These are phyloP conservation scores for Drosophila ironensis DNA, from an alignment of 1,140 invertebrate species.

Conservation along the genomic window DNA sequence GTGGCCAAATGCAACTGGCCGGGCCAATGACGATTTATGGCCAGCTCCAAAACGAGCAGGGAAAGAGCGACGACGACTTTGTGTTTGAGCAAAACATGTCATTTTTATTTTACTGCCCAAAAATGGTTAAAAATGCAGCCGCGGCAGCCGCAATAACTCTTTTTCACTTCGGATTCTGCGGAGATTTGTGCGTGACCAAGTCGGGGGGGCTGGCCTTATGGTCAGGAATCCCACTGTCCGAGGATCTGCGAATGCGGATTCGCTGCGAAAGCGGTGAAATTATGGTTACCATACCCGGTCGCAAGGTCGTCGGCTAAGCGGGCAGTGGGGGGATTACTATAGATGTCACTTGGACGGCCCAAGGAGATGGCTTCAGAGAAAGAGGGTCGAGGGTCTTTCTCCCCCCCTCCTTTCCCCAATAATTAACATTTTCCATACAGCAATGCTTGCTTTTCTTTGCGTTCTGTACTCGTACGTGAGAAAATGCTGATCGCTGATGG, in stretches of 20 bases:
- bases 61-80: conserved; percentile 29
- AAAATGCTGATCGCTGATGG: conserved; percentile 60
- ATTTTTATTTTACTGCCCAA: conserved; percentile 76
- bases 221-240: conserved; percentile 5
- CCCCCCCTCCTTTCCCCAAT: conserved; percentile 11
- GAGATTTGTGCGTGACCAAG: conserved; percentile 69
- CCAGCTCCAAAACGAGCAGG: conserved; percentile 52
- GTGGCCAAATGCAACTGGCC: conserved; percentile 31
- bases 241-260: conserved; percentile 50
- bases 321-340: not conserved
- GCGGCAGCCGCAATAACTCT: conserved; percentile 27
- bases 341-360: no score
- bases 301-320: conserved; percentile 6
- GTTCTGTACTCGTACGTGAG: conserved; percentile 65
- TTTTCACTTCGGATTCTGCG: conserved; percentile 49
- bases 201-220: conserved; percentile 1
- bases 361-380: conserved; percentile 5
- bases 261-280: conserved; percentile 24
- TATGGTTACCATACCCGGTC: not conserved
- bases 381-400: no score
- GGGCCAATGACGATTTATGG: conserved; percentile 64
- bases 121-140: conserved; percentile 65
- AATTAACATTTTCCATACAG: conserved; percentile 63
- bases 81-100: conserved; percentile 74
- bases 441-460: conserved; percentile 23